Evolutionary conservation across 2,888 invertebrate species (phyloP), one percentile per base, ranked within the genome.

Genomic region (Luffia ferchaultella): DNA sequence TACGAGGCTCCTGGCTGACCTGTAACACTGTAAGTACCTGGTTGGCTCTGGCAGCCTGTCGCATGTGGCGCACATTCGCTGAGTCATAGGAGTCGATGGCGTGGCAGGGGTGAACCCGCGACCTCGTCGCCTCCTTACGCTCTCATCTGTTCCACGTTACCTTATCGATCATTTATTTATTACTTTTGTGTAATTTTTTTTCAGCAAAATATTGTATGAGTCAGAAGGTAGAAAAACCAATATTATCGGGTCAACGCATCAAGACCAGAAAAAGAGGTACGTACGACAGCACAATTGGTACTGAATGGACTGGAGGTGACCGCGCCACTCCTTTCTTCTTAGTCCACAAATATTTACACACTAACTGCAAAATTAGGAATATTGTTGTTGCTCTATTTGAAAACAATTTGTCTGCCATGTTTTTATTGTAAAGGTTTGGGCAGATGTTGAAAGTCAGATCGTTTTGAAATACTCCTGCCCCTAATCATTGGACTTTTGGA

Each of bases 201-300:
- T 60, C 87, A 92, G 92, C 90, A 89, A 90, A 89, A 89, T 89
- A 89, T 96, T 97, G 96, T 96, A 97, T 97, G 97, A 97, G 96
- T 97, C 97, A 97, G 90, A 97, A 97, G 94, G 94, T 92, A 91
- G 97, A 97, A 96, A 96, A 97, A 95, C 97, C 97, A 92, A 93
- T 96, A 91, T 90, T 97, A 92, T 96, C 96, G 92, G 97, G 97
- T 95, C 97, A 97, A 91, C 96, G 97, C 90, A 97, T 97, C 91
- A 97, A 97, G 95, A 97, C 97, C 95, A 94, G 97, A 93, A 97
- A 97, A 94, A 96, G 97, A 96, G 96, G 96, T 96, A 85, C 85
- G 85, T 62, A n/a, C n/a, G n/a, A n/a, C n/a, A n/a, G n/a, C n/a
- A n/a, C n/a, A n/a, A n/a, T n/a, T n/a, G n/a, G n/a, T n/a, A n/a